Conservation (phyloP, 2,113 vertebrate genomes). For the Anthoscopus minutus region DNA sequence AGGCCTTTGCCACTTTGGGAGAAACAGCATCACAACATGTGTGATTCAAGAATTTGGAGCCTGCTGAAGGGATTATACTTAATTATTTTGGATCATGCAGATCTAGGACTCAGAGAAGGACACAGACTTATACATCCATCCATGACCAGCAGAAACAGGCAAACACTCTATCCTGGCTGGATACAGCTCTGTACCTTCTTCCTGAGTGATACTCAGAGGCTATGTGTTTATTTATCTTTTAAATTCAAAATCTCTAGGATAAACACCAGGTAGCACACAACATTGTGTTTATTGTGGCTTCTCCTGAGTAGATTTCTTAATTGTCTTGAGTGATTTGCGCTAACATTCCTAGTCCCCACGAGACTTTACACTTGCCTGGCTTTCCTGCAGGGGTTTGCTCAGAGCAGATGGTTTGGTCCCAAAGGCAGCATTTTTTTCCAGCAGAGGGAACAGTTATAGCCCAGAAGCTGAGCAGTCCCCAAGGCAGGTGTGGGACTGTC, state of each 20-base stretch:
- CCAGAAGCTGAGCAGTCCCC: constrained; percentile 29
- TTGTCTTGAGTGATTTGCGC: constrained; percentile 10
- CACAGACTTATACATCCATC: neutral
- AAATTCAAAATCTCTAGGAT: neutral
- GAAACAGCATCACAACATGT: neutral
- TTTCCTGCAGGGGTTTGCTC: constrained; percentile 39
- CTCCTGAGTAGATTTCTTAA: constrained; percentile 36
- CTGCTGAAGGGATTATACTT: neutral
- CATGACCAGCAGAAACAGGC: neutral
- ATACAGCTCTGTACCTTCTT: neutral
- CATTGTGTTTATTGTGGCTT: neutral
- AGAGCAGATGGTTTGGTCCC: constrained; percentile 52
- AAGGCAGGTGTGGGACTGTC: neutral
- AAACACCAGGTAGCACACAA: neutral
- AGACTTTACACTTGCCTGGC: constrained; percentile 26
- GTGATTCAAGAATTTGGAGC: neutral
- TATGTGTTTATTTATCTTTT: neutral
- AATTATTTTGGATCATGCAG: neutral
- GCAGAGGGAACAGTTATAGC: neutral
- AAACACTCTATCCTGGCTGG: accelerated
- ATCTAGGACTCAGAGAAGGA: neutral
- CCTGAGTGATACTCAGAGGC: neutral
- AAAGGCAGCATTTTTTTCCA: neutral
- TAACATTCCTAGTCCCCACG: neutral
- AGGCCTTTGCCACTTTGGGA: neutral